Evolutionary conservation across 1,140 invertebrate species (phyloP), one percentile per base, ranked within the genome.

Genomic region (Neodiprion fabricii): DNA sequence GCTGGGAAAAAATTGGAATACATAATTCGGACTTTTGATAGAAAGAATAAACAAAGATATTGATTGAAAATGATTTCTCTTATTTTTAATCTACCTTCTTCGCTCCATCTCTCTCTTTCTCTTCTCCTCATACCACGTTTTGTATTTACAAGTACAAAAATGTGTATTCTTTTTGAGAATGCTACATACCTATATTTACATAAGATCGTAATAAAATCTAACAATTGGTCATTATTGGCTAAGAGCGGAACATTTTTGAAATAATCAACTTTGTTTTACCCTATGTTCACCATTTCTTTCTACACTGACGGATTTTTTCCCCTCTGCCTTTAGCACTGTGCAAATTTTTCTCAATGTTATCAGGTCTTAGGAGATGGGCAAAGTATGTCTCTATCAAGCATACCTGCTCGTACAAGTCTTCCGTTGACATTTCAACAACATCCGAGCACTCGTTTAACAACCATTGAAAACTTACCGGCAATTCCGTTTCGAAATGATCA

Each of bases 401-500:
- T 11, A 87, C 72, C 77, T 91, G 90, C 74, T 89, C 84, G 48
- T 91, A 91, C 0, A 91, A 76, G 53, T 87, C 80, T 50, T 84
- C 76, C 47, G 79, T 80, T 0, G 80, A 76, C 72, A 90, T 86
- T 76, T 89, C 88, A 12, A 89, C 76, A 21, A 86, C 79, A 21
- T 80, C 76, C 1, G 90, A 86, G 74, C 90, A 90, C 69, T 89
- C 89, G 40, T 87, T 87, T 7, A 91, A 75, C 3, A 91, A 75
- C 90, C 90, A 91, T 23, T 84, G 83, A 75, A 91, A 91, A 79
- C 80, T 89, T 14, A 77, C 61, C 2, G 90, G 88, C 12, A 91
- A 84, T 11, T 85, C 77, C 49, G 80, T 82, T 77, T 88, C 79
- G 0, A 90, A 80, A 48, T 86, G 53, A 48, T 85, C 77, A 40